Conservation (phyloP, 2,888 invertebrate species). For the Andricus quercusramuli region DNA sequence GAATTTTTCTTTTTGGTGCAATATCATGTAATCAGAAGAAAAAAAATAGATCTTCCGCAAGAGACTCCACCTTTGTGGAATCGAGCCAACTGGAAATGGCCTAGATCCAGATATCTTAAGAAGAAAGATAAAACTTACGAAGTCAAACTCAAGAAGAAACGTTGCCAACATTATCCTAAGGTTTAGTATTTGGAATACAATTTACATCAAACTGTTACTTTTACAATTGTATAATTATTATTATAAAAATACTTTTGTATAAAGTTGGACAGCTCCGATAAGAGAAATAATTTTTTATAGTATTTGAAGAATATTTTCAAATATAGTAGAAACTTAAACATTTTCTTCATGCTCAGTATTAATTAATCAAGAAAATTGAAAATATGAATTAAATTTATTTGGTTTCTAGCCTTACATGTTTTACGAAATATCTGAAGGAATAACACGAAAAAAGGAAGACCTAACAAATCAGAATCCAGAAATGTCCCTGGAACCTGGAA, state of each 20-base stretch:
- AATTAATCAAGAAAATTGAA: too few species aligned
- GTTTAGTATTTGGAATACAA: neutral
- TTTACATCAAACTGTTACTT: too few species aligned
- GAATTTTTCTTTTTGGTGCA: slow-evolving; percentile 35
- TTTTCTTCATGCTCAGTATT: too few species aligned
- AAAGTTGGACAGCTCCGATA: too few species aligned
- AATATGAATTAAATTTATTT: neutral
- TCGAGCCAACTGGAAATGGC: slow-evolving; percentile 65
- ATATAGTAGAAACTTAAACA: too few species aligned
- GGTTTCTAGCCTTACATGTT: neutral
- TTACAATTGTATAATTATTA: too few species aligned
- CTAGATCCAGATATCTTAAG: slow-evolving; percentile 53
- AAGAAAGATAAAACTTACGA: slow-evolving; percentile 63
- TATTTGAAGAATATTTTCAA: too few species aligned
- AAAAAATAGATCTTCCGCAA: slow-evolving; percentile 30
- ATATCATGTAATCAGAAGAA: neutral
- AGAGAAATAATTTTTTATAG: too few species aligned
- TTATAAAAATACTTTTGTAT: neutral
- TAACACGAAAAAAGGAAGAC: neutral
- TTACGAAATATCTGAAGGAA: slow-evolving; percentile 24
- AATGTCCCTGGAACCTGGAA: slow-evolving; percentile 39
- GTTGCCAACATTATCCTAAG: slow-evolving; percentile 9
- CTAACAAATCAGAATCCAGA: slow-evolving; percentile 31
- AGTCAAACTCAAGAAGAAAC: slow-evolving; percentile 56
- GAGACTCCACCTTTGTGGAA: slow-evolving; percentile 47